Evolutionary conservation across 2,797 vertebrate genomes (phyloP).

Genomic region (Schizopygopsis malacanthus): DNA sequence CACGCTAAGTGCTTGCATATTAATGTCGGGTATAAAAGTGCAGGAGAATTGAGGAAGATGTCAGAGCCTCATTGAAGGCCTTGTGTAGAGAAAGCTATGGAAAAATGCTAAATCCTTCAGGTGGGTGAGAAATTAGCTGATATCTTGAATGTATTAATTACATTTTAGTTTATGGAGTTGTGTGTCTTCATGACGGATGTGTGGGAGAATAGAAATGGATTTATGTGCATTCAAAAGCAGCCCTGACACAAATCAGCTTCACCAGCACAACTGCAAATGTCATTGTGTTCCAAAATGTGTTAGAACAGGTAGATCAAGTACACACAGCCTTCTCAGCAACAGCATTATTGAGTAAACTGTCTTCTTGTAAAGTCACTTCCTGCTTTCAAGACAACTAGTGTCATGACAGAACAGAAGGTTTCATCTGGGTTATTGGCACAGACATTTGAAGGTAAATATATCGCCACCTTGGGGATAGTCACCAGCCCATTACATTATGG

Average conservation of each 20-base stretch:
- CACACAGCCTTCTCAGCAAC: neutral
- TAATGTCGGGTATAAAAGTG: conserved; percentile 25
- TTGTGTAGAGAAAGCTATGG: neutral
- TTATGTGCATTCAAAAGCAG: conserved; percentile 1
- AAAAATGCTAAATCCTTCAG: conserved; percentile 17
- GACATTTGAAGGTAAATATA: neutral
- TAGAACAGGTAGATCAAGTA: neutral
- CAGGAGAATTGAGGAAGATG: conserved; percentile 7
- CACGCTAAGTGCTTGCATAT: conserved; percentile 38
- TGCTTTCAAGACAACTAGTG: neutral
- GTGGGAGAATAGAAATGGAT: neutral
- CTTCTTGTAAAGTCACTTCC: neutral
- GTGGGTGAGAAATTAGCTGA: conserved; percentile 35
- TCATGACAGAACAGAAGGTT: neutral
- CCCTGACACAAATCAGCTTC: neutral
- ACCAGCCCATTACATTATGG: neutral
- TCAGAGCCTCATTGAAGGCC: neutral
- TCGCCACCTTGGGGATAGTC: neutral
- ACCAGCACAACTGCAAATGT: neutral
- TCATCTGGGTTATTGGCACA: neutral
- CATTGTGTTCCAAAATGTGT: neutral
- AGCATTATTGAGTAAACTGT: neutral
- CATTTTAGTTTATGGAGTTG: neutral
- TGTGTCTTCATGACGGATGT: neutral
- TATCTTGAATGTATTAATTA: neutral